Conservation (phyloP, 2,113 vertebrate species). For the Bos indicus region DNA sequence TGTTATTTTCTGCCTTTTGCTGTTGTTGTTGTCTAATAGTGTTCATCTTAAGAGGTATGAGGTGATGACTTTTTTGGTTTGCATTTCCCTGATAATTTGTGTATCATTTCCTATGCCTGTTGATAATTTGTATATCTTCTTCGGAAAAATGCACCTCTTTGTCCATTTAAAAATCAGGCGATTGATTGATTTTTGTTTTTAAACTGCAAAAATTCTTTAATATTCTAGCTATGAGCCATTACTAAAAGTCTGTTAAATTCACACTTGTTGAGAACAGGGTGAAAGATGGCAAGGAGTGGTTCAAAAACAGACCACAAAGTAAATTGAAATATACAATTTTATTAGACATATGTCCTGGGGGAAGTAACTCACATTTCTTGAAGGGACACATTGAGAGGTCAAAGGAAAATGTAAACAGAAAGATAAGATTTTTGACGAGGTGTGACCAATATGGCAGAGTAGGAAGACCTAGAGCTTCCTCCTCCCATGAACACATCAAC, state of each 20-base stretch:
- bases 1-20: not conserved
- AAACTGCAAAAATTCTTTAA: not conserved
- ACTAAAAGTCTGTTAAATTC: not conserved
- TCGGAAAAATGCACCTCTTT: not conserved
- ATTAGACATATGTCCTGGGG: not conserved
- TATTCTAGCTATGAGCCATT: not conserved
- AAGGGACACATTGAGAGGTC: too few relatives aligned
- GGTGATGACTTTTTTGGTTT: not conserved
- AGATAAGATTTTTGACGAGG: accelerated
- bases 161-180: not conserved
- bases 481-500: not conserved
- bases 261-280: not conserved
- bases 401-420: not conserved
- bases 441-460: not conserved
- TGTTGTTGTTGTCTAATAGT: not conserved
- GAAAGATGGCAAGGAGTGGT: not conserved
- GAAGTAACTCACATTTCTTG: not conserved
- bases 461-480: not conserved
- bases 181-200: not conserved
- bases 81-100: not conserved
- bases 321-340: not conserved
- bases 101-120: not conserved
- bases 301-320: not conserved
- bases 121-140: not conserved
- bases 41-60: not conserved